These are phyloP conservation scores for Copidosoma aretas DNA, from an alignment of 2,888 invertebrate genomes.

Conservation along the genomic window DNA sequence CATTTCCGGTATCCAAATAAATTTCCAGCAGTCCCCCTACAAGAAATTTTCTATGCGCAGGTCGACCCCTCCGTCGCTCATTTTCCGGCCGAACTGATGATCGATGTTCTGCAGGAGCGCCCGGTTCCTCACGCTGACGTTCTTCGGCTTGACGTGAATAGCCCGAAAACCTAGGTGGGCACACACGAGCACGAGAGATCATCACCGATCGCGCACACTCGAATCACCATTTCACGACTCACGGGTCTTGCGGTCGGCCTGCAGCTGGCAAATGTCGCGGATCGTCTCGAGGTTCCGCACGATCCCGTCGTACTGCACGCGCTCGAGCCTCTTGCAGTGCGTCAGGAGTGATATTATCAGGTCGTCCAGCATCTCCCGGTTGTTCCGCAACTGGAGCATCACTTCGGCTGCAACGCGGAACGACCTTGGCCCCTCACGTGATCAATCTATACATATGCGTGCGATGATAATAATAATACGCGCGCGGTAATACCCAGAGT, in stretches of 20 bases:
- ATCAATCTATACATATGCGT: neutral
- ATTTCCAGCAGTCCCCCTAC: neutral
- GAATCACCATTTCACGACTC: too few relatives aligned
- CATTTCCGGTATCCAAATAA: too few relatives aligned
- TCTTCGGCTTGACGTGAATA: conserved; percentile 59
- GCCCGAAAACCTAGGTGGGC: conserved; percentile 51
- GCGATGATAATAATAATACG: conserved; percentile 45
- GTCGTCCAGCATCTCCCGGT: conserved; percentile 63
- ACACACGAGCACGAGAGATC: neutral
- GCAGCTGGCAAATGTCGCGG: conserved; percentile 58
- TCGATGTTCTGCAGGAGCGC: conserved; percentile 55
- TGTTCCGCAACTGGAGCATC: conserved; percentile 62
- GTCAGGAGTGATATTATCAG: conserved; percentile 59
- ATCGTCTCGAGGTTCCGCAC: conserved; percentile 61
- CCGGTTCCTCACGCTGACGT: conserved; percentile 56
- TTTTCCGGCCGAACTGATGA: conserved; percentile 54
- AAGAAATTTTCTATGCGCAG: conserved; percentile 58
- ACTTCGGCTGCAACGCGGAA: conserved; percentile 56
- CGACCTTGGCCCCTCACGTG: neutral
- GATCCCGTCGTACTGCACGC: conserved; percentile 63
- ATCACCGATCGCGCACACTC: too few relatives aligned
- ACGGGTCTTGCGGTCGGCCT: conserved; percentile 55
- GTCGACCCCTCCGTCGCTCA: conserved; percentile 57
- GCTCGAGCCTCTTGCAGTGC: conserved; percentile 60
- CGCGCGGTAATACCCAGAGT: conserved; percentile 58